These are phyloP conservation scores for Thecocarcelia acutangulata DNA, from an alignment of 2,888 invertebrate genomes.

Conservation along the genomic window DNA sequence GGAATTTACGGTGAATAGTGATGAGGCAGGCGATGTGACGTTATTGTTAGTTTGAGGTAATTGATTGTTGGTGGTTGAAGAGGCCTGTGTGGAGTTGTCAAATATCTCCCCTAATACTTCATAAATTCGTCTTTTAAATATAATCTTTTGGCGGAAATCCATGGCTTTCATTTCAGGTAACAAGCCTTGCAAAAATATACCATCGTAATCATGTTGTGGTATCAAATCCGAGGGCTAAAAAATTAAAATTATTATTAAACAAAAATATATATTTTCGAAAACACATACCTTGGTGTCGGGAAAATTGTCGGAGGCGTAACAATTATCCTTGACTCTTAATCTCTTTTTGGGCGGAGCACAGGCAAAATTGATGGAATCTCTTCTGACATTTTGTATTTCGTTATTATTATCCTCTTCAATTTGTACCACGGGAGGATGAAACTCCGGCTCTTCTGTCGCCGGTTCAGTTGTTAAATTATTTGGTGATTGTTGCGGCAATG, in stretches of 20 bases:
- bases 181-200: slow-evolving; percentile 76
- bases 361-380: slow-evolving; percentile 58
- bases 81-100: slow-evolving; percentile 61
- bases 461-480: slow-evolving; percentile 7
- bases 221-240: slow-evolving; percentile 44
- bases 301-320: slow-evolving; percentile 59
- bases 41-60: slow-evolving; percentile 29
- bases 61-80: slow-evolving; percentile 53
- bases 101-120: slow-evolving; percentile 77
- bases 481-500: slow-evolving; percentile 24
- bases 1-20: slow-evolving; percentile 59
- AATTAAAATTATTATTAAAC: neutral
- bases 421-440: slow-evolving; percentile 56
- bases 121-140: slow-evolving; percentile 78
- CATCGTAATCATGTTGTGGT: slow-evolving; percentile 74
- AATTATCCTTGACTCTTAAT: slow-evolving; percentile 59
- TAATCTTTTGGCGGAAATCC: slow-evolving; percentile 77
- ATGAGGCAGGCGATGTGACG: slow-evolving; percentile 15
- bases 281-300: slow-evolving; percentile 60
- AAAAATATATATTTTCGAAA: neutral
- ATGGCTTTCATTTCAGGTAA: slow-evolving; percentile 78
- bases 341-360: slow-evolving; percentile 66
- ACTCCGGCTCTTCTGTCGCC: slow-evolving; percentile 16
- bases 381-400: slow-evolving; percentile 31
- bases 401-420: slow-evolving; percentile 57